Conservation (phyloP, 2,888 invertebrate species). For the Caenorhabditis parvicauda region DNA sequence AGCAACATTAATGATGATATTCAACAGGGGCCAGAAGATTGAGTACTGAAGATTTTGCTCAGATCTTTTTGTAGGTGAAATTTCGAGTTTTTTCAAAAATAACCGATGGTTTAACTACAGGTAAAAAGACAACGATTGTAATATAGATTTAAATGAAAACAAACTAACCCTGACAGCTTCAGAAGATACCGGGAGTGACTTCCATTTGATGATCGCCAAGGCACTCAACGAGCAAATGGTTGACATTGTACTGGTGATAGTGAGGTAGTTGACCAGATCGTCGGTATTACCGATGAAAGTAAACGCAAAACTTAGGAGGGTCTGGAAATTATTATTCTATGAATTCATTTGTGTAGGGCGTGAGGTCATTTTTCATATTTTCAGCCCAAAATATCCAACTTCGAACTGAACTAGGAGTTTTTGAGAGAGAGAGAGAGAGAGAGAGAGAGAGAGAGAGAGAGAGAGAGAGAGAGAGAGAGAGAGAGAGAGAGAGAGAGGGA, state of each 20-base stretch:
- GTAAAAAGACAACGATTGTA: background rate
- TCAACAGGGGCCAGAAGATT: slow-evolving; percentile 33
- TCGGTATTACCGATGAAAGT: slow-evolving; percentile 39
- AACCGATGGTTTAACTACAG: background rate
- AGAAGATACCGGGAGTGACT: slow-evolving; percentile 27
- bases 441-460: too few species aligned
- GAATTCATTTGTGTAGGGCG: background rate
- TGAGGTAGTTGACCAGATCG: slow-evolving; percentile 35
- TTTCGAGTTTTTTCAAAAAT: background rate
- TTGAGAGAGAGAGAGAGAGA: too few species aligned
- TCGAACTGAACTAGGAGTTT: too few species aligned
- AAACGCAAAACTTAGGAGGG: slow-evolving; percentile 26
- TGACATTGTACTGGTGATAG: slow-evolving; percentile 29
- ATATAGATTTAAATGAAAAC: too few species aligned
- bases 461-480: too few species aligned
- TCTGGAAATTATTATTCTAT: slow-evolving; percentile 19
- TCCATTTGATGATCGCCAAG: slow-evolving; percentile 37
- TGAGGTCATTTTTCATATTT: background rate
- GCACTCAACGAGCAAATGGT: slow-evolving; percentile 27
- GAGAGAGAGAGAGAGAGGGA: too few species aligned
- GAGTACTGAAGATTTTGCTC: slow-evolving; percentile 13
- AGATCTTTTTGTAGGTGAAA: background rate
- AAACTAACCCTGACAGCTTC: slow-evolving; percentile 31
- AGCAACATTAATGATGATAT: slow-evolving; percentile 28
- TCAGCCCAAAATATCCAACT: background rate